Conservation (phyloP, 2,797 vertebrate species). For the Carduelis carduelis region DNA sequence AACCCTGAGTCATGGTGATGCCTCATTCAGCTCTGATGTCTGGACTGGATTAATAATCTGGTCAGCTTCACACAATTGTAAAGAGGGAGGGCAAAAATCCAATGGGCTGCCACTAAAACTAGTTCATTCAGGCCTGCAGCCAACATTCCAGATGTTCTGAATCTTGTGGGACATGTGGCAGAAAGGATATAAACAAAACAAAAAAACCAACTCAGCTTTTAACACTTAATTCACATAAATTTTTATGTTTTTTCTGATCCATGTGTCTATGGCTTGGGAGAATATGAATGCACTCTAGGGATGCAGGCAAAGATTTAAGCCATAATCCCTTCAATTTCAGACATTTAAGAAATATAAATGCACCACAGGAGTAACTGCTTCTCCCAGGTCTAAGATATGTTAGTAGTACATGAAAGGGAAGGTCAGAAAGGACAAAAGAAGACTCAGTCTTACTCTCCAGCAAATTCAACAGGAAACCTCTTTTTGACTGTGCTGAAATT, state of each 20-base stretch:
- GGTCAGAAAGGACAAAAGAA: conserved; percentile 22
- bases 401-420: background rate
- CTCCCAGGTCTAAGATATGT: background rate
- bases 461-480: conserved; percentile 5
- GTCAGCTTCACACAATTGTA: background rate
- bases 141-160: background rate
- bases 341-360: conserved; percentile 1
- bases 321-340: background rate
- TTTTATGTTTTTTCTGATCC: background rate
- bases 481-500: conserved; percentile 14
- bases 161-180: background rate
- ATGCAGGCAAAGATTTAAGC: background rate
- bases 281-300: background rate
- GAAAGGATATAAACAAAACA: background rate
- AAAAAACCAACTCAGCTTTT: background rate
- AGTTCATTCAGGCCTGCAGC: background rate
- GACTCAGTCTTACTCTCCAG: background rate
- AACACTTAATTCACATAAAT: background rate
- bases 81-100: background rate
- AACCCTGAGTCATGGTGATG: background rate
- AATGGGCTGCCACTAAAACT: background rate
- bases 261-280: background rate
- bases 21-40: background rate
- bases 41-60: background rate
- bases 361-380: background rate